Base-by-base conservation (phyloP, 2,797 vertebrate species). In the Sparidentex hasta region DNA sequence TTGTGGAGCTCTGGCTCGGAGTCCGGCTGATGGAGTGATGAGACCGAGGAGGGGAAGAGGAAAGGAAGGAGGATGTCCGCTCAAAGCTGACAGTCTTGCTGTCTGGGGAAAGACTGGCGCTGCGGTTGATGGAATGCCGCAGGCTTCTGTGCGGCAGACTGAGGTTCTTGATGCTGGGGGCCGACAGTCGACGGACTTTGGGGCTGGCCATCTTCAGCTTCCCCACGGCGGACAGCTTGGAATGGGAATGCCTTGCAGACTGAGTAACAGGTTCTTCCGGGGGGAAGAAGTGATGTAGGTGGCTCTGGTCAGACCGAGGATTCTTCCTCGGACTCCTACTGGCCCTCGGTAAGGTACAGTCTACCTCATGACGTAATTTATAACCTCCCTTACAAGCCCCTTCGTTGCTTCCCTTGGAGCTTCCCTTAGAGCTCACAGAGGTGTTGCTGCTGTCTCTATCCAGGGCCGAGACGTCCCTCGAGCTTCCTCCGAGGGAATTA, bases 161-260 rank as follows among this genome's bases (percentile, higher is more conserved):
- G 67, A 97, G 93, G 0, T 96, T 98, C 91, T 96, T 98, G 87
- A 96, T 96, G 88, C 95, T 95, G 17, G 97, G 95, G 23, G 96
- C 93, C 16, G 97, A 97, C 47, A 96, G 92, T 74, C 95, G 97
- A 69, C 97, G 96, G 2, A 96, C 93, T 81, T 97, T 99, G 66
- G 97, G 97, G 73, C 95, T 96, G 7, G 96, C 94, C 75, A 97
- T 94, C 78, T 97, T 96, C 1, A 98, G 96, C 83, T 98, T 99
- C 90, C 97, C 96, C 54, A 97, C 96, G 0, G 96, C 96, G 0
- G 97, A 98, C 74, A 97, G 96, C 91, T 97, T 97, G 0, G 96
- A 96, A 67, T 96, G 95, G 83, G 87, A 87, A 18, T 93, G 89
- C 88, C 96, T 97, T 0, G 94, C 94, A 2, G 96, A 95, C 48